phyloP scores from a whole-genome alignment of 2,888 invertebrate genomes.

The Minunthozetes semirufus region DNA sequence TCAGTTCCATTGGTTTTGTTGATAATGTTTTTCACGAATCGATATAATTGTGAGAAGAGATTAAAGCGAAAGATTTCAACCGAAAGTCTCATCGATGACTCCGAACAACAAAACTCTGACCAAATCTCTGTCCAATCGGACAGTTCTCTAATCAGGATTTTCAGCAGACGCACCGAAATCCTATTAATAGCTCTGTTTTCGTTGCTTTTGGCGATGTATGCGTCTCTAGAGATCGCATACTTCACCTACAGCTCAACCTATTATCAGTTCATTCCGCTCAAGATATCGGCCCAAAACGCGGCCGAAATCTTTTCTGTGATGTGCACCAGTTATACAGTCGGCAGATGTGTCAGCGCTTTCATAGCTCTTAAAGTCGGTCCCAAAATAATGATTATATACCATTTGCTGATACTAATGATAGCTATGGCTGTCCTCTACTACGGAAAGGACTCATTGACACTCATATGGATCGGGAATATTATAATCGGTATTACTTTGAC shows the following conservation, averaged over 20 bases:
- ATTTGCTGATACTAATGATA: background rate
- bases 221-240: slow-evolving; percentile 16
- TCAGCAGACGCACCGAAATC: background rate
- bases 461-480: slow-evolving; percentile 3
- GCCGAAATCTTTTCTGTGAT: slow-evolving; percentile 15
- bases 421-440: slow-evolving; percentile 3
- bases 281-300: background rate
- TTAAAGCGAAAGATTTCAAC: background rate
- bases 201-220: background rate
- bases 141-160: background rate
- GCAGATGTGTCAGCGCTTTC: slow-evolving; percentile 25
- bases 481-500: slow-evolving; percentile 16
- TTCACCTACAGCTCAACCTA: slow-evolving; percentile 20
- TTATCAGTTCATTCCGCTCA: slow-evolving; percentile 21
- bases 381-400: slow-evolving; percentile 29
- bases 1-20: slow-evolving; percentile 3
- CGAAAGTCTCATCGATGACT: background rate
- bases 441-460: background rate
- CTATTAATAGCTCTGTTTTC: background rate
- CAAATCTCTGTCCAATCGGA: background rate
- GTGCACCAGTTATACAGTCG: slow-evolving; percentile 2
- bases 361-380: slow-evolving; percentile 18
- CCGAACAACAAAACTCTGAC: background rate
- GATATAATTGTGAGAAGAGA: background rate
- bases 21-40: slow-evolving; percentile 6